A percentile compares a stretch with the other conserved stretches of the same genome.
phyloP scores from a whole-genome alignment of 2,888 invertebrate genomes.

The Agonopterix alstromeriana region DNA sequence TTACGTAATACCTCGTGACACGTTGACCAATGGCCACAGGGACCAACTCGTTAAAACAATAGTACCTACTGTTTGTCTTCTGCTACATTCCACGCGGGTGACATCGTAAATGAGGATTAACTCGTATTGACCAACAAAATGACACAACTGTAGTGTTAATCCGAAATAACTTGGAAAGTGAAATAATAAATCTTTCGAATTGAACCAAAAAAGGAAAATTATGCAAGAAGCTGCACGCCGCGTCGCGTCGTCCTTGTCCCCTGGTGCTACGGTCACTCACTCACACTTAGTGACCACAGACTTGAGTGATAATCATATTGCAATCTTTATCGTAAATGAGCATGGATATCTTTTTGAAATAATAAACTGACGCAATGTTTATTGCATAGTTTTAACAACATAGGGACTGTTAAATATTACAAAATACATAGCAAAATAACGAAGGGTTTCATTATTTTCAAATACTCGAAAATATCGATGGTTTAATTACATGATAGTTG shows the following conservation, averaged over 20 bases:
- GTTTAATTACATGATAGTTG: slow-evolving; percentile 15
- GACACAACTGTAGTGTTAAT: neutral
- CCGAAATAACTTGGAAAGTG: too few species aligned
- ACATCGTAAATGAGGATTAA: slow-evolving; percentile 21
- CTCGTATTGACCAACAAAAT: slow-evolving; percentile 1
- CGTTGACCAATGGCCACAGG: slow-evolving; percentile 34
- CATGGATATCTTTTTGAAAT: slow-evolving; percentile 8
- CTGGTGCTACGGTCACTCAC: slow-evolving; percentile 11
- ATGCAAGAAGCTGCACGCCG: slow-evolving; percentile 9
- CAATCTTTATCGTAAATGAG: neutral
- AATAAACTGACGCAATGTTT: slow-evolving; percentile 7
- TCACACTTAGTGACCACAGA: slow-evolving; percentile 1
- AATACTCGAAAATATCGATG: neutral
- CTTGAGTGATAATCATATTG: slow-evolving; percentile 4
- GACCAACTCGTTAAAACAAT: slow-evolving; percentile 25
- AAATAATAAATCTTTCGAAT: neutral
- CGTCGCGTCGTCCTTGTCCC: too few species aligned
- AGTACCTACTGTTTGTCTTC: slow-evolving; percentile 20
- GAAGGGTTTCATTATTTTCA: neutral
- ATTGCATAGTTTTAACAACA: too few species aligned
- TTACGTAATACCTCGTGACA: slow-evolving; percentile 39
- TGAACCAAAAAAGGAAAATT: slow-evolving; percentile 19
- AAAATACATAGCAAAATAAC: neutral
- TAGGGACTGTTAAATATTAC: neutral
- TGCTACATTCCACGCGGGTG: slow-evolving; percentile 15